Conservation (phyloP, 2,113 vertebrate species). For the Oryzias celebensis region DNA sequence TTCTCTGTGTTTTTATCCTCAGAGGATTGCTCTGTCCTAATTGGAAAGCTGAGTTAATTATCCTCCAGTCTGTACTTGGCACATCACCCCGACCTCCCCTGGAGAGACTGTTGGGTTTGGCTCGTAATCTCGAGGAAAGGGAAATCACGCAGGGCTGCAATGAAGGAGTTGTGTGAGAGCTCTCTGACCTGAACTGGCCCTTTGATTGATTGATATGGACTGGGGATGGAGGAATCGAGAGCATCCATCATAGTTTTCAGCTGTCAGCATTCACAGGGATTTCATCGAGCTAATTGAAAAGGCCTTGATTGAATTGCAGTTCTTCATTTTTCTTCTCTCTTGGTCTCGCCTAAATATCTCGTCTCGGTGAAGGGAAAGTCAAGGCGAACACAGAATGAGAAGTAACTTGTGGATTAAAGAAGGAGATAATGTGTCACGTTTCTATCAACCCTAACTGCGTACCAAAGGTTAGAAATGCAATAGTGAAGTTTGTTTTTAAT, state of each 20-base stretch:
- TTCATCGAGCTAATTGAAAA: constrained; percentile 40
- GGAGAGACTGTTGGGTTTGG: constrained; percentile 54
- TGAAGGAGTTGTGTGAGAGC: constrained; percentile 10
- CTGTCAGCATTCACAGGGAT: constrained; percentile 36
- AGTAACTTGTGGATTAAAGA: neutral
- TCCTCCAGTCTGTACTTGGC: constrained; percentile 68
- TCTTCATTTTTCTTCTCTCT: constrained; percentile 24
- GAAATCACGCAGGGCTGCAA: constrained; percentile 21
- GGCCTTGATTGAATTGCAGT: constrained; percentile 15
- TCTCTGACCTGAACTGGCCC: constrained; percentile 28
- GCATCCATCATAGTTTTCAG: constrained; percentile 47
- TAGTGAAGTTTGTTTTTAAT: no score
- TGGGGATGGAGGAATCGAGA: constrained; percentile 32
- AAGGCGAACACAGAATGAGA: neutral
- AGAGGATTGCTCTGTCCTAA: constrained; percentile 66
- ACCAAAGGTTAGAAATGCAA: neutral
- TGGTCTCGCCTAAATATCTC: constrained; percentile 12
- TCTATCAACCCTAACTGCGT: no score
- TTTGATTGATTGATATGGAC: constrained; percentile 43
- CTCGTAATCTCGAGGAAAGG: constrained; percentile 43
- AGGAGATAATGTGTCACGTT: no score
- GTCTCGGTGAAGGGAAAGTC: constrained; percentile 14
- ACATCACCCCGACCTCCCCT: constrained; percentile 61
- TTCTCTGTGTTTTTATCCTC: constrained; percentile 54
- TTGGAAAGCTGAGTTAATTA: constrained; percentile 77